Conservation (phyloP, 1,140 invertebrate species). For the Megalonaias nervosa region DNA sequence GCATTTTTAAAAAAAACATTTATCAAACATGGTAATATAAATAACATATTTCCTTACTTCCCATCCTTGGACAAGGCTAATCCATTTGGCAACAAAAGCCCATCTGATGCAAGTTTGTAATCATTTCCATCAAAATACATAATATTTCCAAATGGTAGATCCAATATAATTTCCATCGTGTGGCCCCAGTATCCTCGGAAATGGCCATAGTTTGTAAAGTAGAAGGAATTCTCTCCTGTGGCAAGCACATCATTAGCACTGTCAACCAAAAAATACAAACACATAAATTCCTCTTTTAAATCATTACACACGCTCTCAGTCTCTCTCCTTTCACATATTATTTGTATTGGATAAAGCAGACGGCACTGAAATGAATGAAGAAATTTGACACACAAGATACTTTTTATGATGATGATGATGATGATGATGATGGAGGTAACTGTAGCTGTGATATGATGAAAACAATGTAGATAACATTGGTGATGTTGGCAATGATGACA, state of each 20-base stretch:
- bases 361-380: too few species aligned
- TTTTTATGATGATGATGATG: too few species aligned
- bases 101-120: constrained; percentile 36
- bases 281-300: not conserved
- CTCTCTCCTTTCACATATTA: too few species aligned
- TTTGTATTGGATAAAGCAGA: too few species aligned
- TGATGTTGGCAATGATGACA: too few species aligned
- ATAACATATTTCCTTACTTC: constrained; percentile 31
- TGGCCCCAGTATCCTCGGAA: not conserved
- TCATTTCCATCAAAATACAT: constrained; percentile 43
- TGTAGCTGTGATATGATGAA: too few species aligned
- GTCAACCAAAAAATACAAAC: constrained; percentile 10
- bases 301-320: too few species aligned
- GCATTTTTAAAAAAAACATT: too few species aligned
- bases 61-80: constrained; percentile 45
- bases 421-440: too few species aligned
- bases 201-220: constrained; percentile 49
- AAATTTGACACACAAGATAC: too few species aligned
- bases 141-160: constrained; percentile 39
- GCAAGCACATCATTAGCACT: constrained; percentile 55
- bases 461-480: too few species aligned
- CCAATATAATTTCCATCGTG: constrained; percentile 23
- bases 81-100: constrained; percentile 48
- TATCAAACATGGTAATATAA: too few species aligned
- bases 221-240: constrained; percentile 53